These are phyloP conservation scores for Oxyteleia sp. DNA, from an alignment of 2,888 invertebrate genomes.

Conservation along the genomic window DNA sequence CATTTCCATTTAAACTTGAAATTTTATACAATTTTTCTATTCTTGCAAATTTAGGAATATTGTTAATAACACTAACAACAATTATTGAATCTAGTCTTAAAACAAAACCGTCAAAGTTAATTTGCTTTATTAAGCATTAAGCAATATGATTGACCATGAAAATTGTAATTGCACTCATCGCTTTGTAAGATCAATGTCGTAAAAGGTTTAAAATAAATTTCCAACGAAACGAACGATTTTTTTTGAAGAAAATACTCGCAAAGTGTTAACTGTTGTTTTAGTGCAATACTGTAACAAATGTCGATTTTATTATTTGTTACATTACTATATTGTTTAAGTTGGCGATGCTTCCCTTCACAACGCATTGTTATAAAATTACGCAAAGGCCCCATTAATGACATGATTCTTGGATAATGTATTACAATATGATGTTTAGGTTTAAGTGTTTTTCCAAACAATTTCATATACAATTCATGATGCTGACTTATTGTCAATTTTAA, in stretches of 20 bases:
- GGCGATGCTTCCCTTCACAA: slow-evolving; percentile 42
- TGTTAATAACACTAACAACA: background rate
- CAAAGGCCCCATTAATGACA: slow-evolving; percentile 44
- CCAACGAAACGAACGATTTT: slow-evolving; percentile 23
- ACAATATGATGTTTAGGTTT: slow-evolving; percentile 55
- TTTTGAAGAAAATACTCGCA: slow-evolving; percentile 45
- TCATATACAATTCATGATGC: slow-evolving; percentile 35
- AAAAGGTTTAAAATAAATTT: slow-evolving; percentile 16
- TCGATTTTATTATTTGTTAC: slow-evolving; percentile 40
- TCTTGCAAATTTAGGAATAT: slow-evolving; percentile 10
- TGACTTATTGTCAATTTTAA: too few relatives aligned
- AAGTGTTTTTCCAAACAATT: slow-evolving; percentile 34
- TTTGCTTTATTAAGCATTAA: background rate
- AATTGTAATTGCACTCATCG: too few relatives aligned
- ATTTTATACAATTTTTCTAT: slow-evolving; percentile 17
- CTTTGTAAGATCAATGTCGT: background rate
- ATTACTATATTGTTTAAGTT: slow-evolving; percentile 44
- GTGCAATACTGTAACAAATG: slow-evolving; percentile 34
- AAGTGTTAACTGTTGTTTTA: slow-evolving; percentile 47
- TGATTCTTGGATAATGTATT: slow-evolving; percentile 39
- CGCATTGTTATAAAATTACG: slow-evolving; percentile 40
- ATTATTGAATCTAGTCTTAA: slow-evolving; percentile 16
- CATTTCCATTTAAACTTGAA: background rate
- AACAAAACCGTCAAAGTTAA: background rate
- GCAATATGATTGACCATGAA: too few relatives aligned